Evolutionary conservation across 2,113 vertebrate genomes (phyloP).

Genomic region (Sceloporus tristichus): DNA sequence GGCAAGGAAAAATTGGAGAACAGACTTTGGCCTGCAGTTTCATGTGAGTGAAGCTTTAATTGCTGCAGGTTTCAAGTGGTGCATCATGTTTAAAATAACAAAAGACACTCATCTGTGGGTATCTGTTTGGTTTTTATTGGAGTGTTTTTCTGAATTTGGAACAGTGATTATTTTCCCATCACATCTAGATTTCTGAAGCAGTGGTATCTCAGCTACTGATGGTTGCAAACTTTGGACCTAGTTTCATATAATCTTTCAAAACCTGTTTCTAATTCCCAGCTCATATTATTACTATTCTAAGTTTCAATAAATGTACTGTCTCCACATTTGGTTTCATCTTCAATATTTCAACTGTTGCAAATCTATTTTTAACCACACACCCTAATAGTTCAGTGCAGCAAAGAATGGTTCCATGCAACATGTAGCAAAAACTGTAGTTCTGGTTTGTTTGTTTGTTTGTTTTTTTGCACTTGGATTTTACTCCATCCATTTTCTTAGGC

Average conservation of each 20-base stretch:
- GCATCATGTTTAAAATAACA: slow-evolving; percentile 15
- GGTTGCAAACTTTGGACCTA: slow-evolving; percentile 24
- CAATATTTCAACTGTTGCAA: not conserved
- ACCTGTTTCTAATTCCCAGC: slow-evolving; percentile 28
- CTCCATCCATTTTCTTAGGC: not conserved
- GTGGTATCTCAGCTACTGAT: not conserved
- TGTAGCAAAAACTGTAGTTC: rapidly evolving
- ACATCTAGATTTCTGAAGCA: not conserved
- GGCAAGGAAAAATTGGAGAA: not conserved
- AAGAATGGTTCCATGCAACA: not conserved
- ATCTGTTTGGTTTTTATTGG: slow-evolving; percentile 22
- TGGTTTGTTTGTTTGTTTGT: rapidly evolving
- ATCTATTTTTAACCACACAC: not conserved
- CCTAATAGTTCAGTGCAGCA: not conserved
- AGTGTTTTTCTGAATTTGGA: not conserved
- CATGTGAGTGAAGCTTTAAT: not conserved
- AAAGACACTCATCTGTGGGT: slow-evolving; percentile 13
- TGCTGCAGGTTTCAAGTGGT: not conserved
- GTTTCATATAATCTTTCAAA: slow-evolving; percentile 25
- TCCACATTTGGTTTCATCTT: slow-evolving; percentile 9
- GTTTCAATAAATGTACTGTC: slow-evolving; percentile 48
- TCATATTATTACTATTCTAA: slow-evolving; percentile 37
- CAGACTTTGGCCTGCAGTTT: not conserved
- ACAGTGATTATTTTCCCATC: slow-evolving; percentile 9
- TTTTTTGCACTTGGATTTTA: rapidly evolving